Evolutionary conservation across 2,113 vertebrate species (phyloP).

Genomic region (Noturus placidus): DNA sequence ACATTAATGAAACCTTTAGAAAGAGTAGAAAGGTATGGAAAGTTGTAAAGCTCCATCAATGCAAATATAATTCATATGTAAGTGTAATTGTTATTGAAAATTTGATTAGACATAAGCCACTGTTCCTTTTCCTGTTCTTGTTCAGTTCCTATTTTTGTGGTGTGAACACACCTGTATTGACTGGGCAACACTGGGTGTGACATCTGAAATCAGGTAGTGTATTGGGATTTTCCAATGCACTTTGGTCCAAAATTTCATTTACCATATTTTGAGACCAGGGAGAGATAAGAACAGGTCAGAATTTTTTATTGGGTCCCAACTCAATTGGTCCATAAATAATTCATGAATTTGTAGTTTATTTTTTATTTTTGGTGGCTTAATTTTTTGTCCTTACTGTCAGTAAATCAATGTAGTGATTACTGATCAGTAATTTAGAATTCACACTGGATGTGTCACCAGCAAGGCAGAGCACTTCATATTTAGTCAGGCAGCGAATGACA

Average conservation of each 20-base stretch:
- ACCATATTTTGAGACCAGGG: background rate
- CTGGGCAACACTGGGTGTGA: background rate
- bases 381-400: background rate
- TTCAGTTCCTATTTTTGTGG: background rate
- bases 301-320: background rate
- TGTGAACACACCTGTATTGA: background rate
- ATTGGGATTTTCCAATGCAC: background rate
- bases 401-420: background rate
- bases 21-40: background rate
- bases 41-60: background rate
- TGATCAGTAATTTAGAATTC: background rate
- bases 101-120: background rate
- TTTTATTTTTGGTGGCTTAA: background rate
- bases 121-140: background rate
- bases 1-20: background rate
- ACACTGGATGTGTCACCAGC: background rate
- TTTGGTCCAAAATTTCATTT: background rate
- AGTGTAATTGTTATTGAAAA: background rate
- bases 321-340: constrained; percentile 3
- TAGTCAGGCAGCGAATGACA: background rate
- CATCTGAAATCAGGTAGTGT: background rate
- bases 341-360: background rate
- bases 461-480: background rate
- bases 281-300: background rate
- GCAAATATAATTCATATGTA: background rate